A percentile compares a stretch with the other conserved stretches of the same genome.
Evolutionary conservation across 2,113 vertebrate species (phyloP).

Genomic region (Setophaga coronata): DNA sequence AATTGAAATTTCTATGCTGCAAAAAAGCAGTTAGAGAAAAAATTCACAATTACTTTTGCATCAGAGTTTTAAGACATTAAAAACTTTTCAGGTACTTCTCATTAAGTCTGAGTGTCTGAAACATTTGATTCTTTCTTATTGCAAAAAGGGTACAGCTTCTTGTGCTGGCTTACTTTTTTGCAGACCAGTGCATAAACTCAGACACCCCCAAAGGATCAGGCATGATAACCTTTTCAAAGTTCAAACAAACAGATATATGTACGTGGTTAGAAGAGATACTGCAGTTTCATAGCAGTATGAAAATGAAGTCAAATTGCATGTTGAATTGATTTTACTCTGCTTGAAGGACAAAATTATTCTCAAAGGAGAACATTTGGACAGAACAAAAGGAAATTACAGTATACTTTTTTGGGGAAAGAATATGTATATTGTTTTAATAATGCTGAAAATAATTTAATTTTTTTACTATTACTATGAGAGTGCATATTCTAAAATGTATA

Average conservation of each 20-base stretch:
- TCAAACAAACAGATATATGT: background rate
- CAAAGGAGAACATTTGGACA: background rate
- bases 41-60: background rate
- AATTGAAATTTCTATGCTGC: background rate
- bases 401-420: background rate
- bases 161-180: background rate
- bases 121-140: background rate
- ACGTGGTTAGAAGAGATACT: background rate
- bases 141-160: background rate
- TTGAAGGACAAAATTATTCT: background rate
- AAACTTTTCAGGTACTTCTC: background rate
- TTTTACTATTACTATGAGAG: background rate
- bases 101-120: background rate
- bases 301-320: background rate
- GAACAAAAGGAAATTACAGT: background rate
- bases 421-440: background rate
- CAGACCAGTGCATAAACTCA: background rate
- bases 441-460: background rate
- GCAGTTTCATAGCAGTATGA: background rate
- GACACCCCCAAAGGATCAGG: background rate
- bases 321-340: background rate
- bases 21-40: background rate
- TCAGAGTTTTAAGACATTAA: background rate
- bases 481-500: background rate
- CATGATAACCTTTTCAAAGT: background rate